Evolutionary conservation across 2,888 invertebrate species (phyloP), one percentile per base, ranked within the genome.

Genomic region (Drosophila neutralis): DNA sequence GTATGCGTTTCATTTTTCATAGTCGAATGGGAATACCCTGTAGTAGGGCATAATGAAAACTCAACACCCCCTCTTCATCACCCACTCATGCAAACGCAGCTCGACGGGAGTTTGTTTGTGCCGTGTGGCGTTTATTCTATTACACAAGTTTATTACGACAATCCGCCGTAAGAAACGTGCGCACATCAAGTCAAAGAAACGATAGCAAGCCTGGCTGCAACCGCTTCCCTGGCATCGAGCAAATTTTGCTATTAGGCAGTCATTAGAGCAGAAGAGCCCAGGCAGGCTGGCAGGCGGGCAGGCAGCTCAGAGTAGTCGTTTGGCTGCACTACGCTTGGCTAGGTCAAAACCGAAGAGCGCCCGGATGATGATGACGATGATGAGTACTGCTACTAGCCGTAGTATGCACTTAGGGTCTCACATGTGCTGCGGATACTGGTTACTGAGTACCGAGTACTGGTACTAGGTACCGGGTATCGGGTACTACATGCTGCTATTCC

Each of bases 81-180:
- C 61, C 75, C 76, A 75, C 62, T 70, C 76, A 69, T 36, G 61
- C 69, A 65, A 69, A 64, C 58, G 71, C 40, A 73, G 63, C 80
- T 69, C 85, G 66, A 59, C 76, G 73, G 81, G 87, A 81, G 89
- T 88, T 78, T 81, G 81, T 76, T 90, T 80, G 81, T 58, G 89
- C 74, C 83, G 74, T 83, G 82, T 87, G 85, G 76, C 90, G 87
- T 89, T 87, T 87, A 90, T 90, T 87, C 82, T 90, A 87, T 90
- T 87, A 90, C 89, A 90, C 90, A 89, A 87, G 85, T 85, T 82
- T 90, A 87, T 90, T 90, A 90, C 82, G 87, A 80, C 76, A 80
- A 87, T 80, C 79, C 73, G 66, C 33, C 58, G 68, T 69, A 83
- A 86, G 84, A 74, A 88, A 77, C 84, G 76, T 85, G 84, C 75